Evolutionary conservation across 2,888 invertebrate species (phyloP).

Genomic region (Mesoligia furuncula): DNA sequence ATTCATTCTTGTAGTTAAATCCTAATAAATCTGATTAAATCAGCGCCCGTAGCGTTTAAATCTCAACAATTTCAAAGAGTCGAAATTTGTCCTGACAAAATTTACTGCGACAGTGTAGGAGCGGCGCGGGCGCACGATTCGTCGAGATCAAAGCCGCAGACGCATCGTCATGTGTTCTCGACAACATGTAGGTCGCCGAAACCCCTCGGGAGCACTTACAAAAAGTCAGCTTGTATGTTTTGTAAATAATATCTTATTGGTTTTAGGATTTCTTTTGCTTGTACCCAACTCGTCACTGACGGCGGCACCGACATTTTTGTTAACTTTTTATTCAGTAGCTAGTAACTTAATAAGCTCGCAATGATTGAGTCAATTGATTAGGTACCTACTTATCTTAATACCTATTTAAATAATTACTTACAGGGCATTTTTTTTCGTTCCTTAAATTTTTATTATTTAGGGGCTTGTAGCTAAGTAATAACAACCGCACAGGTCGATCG

Average conservation of each 20-base stretch:
- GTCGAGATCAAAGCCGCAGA: slow-evolving; percentile 77
- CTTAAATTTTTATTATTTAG: background rate
- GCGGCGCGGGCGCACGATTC: slow-evolving; percentile 71
- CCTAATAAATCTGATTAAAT: slow-evolving; percentile 85
- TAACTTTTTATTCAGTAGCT: slow-evolving; percentile 52
- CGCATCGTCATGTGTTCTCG: slow-evolving; percentile 76
- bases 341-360: slow-evolving; percentile 25
- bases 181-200: slow-evolving; percentile 83
- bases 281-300: slow-evolving; percentile 36
- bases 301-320: slow-evolving; percentile 65
- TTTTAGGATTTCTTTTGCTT: slow-evolving; percentile 68
- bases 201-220: slow-evolving; percentile 82
- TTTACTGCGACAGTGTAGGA: slow-evolving; percentile 80
- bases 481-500: background rate
- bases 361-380: slow-evolving; percentile 1
- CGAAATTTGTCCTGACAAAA: slow-evolving; percentile 88
- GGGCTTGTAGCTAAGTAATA: too few relatives aligned
- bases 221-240: slow-evolving; percentile 83
- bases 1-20: slow-evolving; percentile 74
- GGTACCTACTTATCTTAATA: background rate
- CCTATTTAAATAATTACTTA: background rate
- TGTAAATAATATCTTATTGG: slow-evolving; percentile 86
- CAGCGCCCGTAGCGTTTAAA: slow-evolving; percentile 76
- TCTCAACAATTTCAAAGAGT: slow-evolving; percentile 85
- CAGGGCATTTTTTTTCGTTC: background rate